Percentiles rank a stretch among this genome's conserved stretches.
Evolutionary conservation across 2,113 vertebrate species (phyloP).

Genomic region (Podarcis muralis): DNA sequence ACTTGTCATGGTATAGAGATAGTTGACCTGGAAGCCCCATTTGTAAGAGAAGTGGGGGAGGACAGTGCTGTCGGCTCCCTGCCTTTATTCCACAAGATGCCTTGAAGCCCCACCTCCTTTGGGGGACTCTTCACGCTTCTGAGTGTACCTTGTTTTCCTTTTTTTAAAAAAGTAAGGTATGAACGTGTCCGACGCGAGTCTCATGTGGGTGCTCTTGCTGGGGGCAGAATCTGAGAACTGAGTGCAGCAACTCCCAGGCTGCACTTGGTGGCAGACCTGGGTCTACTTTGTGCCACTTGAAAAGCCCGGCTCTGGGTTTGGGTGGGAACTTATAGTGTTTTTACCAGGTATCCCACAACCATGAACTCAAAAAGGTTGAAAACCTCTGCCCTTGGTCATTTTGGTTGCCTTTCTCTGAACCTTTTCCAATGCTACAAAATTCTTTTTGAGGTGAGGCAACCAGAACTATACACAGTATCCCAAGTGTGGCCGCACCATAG

Average conservation of each 20-base stretch:
- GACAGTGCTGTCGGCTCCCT: neutral
- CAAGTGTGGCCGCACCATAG: too few relatives aligned
- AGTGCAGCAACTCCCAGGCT: neutral
- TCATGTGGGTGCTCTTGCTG: neutral
- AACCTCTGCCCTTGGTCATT: too few relatives aligned
- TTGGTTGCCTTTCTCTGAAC: too few relatives aligned
- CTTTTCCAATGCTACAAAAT: too few relatives aligned
- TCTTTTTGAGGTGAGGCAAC: too few relatives aligned
- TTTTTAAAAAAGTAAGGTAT: neutral
- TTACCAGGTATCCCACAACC: too few relatives aligned
- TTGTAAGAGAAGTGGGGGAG: neutral
- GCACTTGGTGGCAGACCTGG: too few relatives aligned
- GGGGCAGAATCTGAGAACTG: neutral
- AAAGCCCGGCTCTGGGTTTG: too few relatives aligned
- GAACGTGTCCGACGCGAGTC: neutral
- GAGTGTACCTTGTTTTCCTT: neutral
- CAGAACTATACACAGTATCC: too few relatives aligned
- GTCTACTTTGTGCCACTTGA: too few relatives aligned
- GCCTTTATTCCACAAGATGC: neutral
- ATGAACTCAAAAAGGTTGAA: too few relatives aligned
- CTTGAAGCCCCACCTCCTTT: neutral
- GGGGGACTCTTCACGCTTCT: neutral
- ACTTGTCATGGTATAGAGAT: neutral
- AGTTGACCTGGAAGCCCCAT: neutral
- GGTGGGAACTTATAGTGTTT: too few relatives aligned